Conservation (phyloP, 2,888 invertebrate genomes). For the Ectemnius continuus region DNA sequence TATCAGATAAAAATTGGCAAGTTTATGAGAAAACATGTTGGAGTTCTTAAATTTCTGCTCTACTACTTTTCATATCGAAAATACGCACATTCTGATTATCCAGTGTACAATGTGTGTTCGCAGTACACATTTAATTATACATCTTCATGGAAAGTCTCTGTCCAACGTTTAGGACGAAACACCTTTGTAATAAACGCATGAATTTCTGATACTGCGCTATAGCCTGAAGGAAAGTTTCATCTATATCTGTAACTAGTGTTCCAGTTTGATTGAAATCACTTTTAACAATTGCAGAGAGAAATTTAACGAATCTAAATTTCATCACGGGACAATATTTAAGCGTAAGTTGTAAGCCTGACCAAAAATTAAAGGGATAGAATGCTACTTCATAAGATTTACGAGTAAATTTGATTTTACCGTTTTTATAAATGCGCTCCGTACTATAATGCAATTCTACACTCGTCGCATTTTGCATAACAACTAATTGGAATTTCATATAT, state of each 20-base stretch:
- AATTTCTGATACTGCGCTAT: too few species aligned
- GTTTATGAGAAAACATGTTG: too few species aligned
- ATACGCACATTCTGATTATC: too few species aligned
- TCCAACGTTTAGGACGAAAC: neutral
- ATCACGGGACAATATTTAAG: constrained; percentile 76
- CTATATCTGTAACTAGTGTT: too few species aligned
- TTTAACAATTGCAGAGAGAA: constrained; percentile 35
- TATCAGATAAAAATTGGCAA: too few species aligned
- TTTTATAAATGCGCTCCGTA: constrained; percentile 42
- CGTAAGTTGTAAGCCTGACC: constrained; percentile 75
- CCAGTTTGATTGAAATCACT: constrained; percentile 1
- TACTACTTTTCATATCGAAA: too few species aligned
- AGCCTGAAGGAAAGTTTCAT: too few species aligned
- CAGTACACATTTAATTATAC: neutral
- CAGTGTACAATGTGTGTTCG: too few species aligned
- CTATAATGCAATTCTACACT: constrained; percentile 42
- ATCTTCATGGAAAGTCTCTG: neutral
- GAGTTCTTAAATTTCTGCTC: too few species aligned
- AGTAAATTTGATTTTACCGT: constrained; percentile 59
- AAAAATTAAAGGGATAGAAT: constrained; percentile 74
- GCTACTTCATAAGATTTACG: constrained; percentile 60
- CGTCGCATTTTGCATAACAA: constrained; percentile 42
- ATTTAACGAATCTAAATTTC: constrained; percentile 54
- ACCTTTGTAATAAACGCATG: neutral
- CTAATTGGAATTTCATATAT: constrained; percentile 17